Base-by-base conservation (phyloP, 2,888 invertebrate species). In the Athalia rosae region DNA sequence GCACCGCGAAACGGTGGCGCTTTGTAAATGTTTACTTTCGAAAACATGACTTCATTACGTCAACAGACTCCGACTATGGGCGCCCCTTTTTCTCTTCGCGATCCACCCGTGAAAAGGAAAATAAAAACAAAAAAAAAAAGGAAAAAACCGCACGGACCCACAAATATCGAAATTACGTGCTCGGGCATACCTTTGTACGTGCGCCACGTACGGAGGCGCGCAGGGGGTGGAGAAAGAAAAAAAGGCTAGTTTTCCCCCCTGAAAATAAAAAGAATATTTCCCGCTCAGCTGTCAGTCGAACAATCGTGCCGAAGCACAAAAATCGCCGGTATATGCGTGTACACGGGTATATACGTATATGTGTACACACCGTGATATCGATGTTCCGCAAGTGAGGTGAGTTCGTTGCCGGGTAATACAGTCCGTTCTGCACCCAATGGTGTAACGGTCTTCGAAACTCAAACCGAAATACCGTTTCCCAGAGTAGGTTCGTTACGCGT, bases 41-140 rank as follows among this genome's bases (percentile, higher is more conserved):
- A 67, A 67, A 67, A 67, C 67, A 67, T 67, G 67, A 67, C 67
- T 67, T 67, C 67, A 67, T 67, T 67, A 67, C 67, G 67, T 53
- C 48, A 28, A 15, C 50, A 53, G 3, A 53, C 50, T 45, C 53
- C 15, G 4, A 8, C 53, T 53, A 28, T 28, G 28, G 28, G 28
- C 28, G 28, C 28, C 28, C 28, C 28, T 28, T 28, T 28, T 28
- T 2, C 28, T 28, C 28, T 2, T 28, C 28, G 28, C 28, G 28
- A 28, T 28, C 28, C 28, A 28, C 28, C 2, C 28, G 28, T 28
- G 28, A 28, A 28, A 28, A 28, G 28, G 28, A 28, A 28, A 2
- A 28, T n/a, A 28, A 28, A n/a, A n/a, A n/a, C n/a, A n/a, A n/a
- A n/a, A n/a, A n/a, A n/a, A n/a, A n/a, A n/a, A n/a, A n/a, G 28